Percentiles rank a stretch among this genome's conserved stretches.
Evolutionary conservation across 1,140 invertebrate species (phyloP).

Genomic region (Parapsyche elsis): DNA sequence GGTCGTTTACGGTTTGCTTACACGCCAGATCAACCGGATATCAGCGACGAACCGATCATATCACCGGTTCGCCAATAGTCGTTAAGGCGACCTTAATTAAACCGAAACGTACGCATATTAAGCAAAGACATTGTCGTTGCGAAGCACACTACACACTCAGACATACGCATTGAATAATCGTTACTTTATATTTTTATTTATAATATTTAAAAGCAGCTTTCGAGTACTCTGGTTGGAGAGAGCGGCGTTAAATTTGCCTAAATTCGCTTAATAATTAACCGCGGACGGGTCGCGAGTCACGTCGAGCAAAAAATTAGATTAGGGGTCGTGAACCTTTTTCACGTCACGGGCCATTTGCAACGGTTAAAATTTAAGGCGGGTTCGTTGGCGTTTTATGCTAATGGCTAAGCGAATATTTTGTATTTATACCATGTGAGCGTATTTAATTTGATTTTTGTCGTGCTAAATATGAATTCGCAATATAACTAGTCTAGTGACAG

Average conservation of each 20-base stretch:
- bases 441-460: no score
- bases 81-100: slow-evolving; percentile 11
- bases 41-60: background rate
- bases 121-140: background rate
- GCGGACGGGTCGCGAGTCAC: background rate
- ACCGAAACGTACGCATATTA: background rate
- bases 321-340: slow-evolving; percentile 29
- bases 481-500: no score
- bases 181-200: background rate
- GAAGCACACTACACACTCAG: background rate
- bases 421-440: no score
- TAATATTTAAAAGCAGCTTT: background rate
- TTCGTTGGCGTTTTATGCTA: background rate
- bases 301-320: slow-evolving; percentile 15
- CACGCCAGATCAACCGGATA: slow-evolving; percentile 2
- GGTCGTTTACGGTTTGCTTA: slow-evolving; percentile 10
- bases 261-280: slow-evolving; percentile 15
- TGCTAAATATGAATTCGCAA: no score
- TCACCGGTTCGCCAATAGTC: background rate
- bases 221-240: background rate
- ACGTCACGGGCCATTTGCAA: slow-evolving; percentile 31
- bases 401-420: no score
- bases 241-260: background rate
- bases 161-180: background rate
- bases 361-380: slow-evolving; percentile 23